phyloP scores from a whole-genome alignment of 2,797 vertebrate species.

The Girardinus metallicus region DNA sequence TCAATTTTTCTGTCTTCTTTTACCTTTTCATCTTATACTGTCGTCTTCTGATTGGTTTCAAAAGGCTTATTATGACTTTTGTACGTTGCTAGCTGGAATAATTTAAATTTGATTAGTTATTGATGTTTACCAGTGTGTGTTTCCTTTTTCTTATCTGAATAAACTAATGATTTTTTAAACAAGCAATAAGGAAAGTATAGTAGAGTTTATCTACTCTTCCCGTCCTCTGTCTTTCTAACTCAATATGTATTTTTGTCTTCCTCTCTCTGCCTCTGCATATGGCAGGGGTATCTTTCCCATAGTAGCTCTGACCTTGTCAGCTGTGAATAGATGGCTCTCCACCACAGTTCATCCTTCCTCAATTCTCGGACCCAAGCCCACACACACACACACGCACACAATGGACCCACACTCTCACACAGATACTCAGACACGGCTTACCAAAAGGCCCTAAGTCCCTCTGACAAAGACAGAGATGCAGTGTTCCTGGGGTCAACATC shows the following conservation, averaged over 20 bases:
- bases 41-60: conserved; percentile 50
- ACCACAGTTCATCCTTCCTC: conserved; percentile 87
- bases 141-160: conserved; percentile 4
- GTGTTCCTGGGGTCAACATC: conserved; percentile 86
- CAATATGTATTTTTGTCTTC: conserved; percentile 51
- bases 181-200: conserved; percentile 15
- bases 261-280: conserved; percentile 76
- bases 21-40: conserved; percentile 31
- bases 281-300: conserved; percentile 81
- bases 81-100: neutral
- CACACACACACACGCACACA: conserved; percentile 53
- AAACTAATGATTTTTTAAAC: conserved; percentile 3
- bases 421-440: conserved; percentile 61
- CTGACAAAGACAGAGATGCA: conserved; percentile 87
- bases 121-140: neutral
- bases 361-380: conserved; percentile 82
- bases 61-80: neutral
- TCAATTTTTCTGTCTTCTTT: conserved; percentile 28
- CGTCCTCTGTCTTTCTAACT: conserved; percentile 46
- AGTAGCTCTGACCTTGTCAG: conserved; percentile 86
- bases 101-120: neutral
- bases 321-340: conserved; percentile 87
- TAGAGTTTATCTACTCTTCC: conserved; percentile 48
- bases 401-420: conserved; percentile 25
- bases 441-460: conserved; percentile 79